phyloP scores from a whole-genome alignment of 2,888 invertebrate genomes.

The Drosophila ezoana region DNA sequence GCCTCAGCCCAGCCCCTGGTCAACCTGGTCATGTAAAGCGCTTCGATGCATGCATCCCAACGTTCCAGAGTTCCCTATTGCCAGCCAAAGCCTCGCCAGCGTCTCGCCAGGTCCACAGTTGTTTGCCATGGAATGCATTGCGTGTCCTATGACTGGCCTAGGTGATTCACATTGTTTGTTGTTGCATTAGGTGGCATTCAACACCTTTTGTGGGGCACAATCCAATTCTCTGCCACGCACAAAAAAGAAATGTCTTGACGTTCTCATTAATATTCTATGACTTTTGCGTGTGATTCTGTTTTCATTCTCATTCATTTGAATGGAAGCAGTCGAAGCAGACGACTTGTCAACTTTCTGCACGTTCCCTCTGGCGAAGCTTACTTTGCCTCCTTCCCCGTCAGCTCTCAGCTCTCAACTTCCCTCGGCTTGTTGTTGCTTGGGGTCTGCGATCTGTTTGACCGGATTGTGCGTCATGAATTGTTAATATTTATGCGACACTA shows the following conservation, averaged over 20 bases:
- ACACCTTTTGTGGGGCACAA: constrained; percentile 23
- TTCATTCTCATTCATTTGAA: constrained; percentile 3
- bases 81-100: not conserved
- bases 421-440: not conserved
- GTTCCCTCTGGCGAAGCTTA: constrained; percentile 8
- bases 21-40: constrained; percentile 14
- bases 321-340: constrained; percentile 17
- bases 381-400: too few species aligned
- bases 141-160: constrained; percentile 6
- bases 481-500: constrained; percentile 78
- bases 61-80: constrained; percentile 20
- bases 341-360: constrained; percentile 46
- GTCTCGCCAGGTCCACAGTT: not conserved
- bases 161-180: constrained; percentile 23
- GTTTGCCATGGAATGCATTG: constrained; percentile 10
- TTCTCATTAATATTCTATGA: constrained; percentile 69
- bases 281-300: constrained; percentile 56
- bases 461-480: constrained; percentile 72
- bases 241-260: constrained; percentile 9
- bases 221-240: not conserved
- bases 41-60: constrained; percentile 47
- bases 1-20: not conserved
- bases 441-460: constrained; percentile 31
- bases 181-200: constrained; percentile 31
- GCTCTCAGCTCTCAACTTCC: not conserved